Evolutionary conservation across 2,113 vertebrate species (phyloP), one percentile per base, ranked within the genome.

Genomic region (Psittacara wagleri): DNA sequence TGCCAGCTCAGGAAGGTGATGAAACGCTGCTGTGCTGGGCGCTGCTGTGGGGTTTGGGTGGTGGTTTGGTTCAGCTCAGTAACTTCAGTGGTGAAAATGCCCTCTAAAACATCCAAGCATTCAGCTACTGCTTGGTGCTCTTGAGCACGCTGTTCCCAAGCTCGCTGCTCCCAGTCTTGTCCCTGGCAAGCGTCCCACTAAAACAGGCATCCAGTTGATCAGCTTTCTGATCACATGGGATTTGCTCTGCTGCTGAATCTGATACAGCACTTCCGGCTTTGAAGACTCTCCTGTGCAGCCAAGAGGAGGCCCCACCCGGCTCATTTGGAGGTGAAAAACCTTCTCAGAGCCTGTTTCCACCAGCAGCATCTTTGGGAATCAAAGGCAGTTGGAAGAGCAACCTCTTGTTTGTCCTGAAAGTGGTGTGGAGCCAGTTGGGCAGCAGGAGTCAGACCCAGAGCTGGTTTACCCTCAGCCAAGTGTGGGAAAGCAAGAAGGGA

Each of bases 161-260:
- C 57, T 80, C 7, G 29, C 29, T 70, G 74, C 80, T 95, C 83
- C 94, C 84, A 96, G 94, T 92, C 95, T 82, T 9, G 19, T 95
- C 92, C 96, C 73, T 94, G 92, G 91, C 87, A 97, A 88, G 67
- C 76, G 84, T 88, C 59, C 92, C 95, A 93, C 95, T 97, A 93
- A 96, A 91, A 94, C 52, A 96, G 97, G 93, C 94, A 97, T 95
- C 92, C 87, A 6, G 51, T 95, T 97, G 97, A 97, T 97, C 94
- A 96, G 91, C 83, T 92, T 96, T 91, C 90, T 91, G 95, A 97
- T 94, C 97, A 96, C 92, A 96, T 87, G 94, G 94, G 96, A 97
- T 93, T 90, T 83, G 76, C 73, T 96, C 95, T 88, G 86, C 93
- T 83, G 82, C 88, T 88, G 92, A 76, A 94, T 88, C 92, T 94